These are phyloP conservation scores for Apotomis turbidana DNA, from an alignment of 2,888 invertebrate species.

Conservation along the genomic window DNA sequence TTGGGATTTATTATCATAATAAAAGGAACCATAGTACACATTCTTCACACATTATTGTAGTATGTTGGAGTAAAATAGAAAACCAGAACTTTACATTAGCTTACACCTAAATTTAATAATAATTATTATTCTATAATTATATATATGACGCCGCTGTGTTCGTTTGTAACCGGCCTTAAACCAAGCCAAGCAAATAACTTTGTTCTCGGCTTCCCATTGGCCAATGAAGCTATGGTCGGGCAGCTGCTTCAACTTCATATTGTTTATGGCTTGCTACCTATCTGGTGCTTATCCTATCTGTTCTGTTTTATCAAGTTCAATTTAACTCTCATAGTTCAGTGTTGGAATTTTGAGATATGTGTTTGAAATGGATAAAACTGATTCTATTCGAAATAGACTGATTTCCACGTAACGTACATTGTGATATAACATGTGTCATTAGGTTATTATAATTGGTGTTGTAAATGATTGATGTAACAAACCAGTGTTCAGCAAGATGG, in stretches of 20 bases:
- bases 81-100: too few species aligned
- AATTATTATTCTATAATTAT: too few species aligned
- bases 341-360: constrained; percentile 67
- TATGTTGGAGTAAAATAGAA: too few species aligned
- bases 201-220: constrained; percentile 32
- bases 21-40: too few species aligned
- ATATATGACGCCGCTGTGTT: neutral
- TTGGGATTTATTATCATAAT: too few species aligned
- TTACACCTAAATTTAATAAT: too few species aligned
- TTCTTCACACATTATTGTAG: too few species aligned
- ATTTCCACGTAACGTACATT: constrained; percentile 59
- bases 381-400: constrained; percentile 69
- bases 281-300: constrained; percentile 45
- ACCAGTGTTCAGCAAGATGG: constrained; percentile 82
- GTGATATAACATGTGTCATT: constrained; percentile 64
- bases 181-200: constrained; percentile 26
- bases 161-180: constrained; percentile 10
- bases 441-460: constrained; percentile 65
- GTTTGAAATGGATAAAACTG: constrained; percentile 71
- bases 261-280: constrained; percentile 41
- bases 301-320: constrained; percentile 60
- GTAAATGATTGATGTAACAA: constrained; percentile 81
- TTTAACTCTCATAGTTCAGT: constrained; percentile 61
- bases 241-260: constrained; percentile 41
- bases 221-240: constrained; percentile 33